phyloP scores from a whole-genome alignment of 2,797 vertebrate species.

The Acrossocheilus fasciatus region DNA sequence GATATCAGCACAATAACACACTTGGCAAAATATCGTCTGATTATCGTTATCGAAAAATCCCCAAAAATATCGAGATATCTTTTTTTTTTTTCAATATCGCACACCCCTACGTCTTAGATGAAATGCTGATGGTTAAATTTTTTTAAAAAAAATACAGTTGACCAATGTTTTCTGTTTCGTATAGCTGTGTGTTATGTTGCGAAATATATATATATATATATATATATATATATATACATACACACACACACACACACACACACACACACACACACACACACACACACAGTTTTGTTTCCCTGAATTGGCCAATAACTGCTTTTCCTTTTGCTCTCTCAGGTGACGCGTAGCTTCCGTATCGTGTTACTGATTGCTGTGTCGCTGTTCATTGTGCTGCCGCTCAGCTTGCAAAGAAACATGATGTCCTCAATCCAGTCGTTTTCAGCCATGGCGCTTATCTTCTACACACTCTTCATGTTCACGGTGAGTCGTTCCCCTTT shows the following conservation, averaged over 20 bases:
- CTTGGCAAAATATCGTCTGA: too few relatives aligned
- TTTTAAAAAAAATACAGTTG: too few relatives aligned
- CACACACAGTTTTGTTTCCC: neutral
- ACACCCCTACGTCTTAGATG: too few relatives aligned
- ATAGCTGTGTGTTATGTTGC: neutral
- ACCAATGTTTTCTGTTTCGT: neutral
- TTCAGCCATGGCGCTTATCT: constrained; percentile 97
- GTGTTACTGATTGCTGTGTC: constrained; percentile 90
- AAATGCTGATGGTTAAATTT: too few relatives aligned
- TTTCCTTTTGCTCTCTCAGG: constrained; percentile 73
- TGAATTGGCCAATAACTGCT: neutral
- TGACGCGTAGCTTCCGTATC: constrained; percentile 85
- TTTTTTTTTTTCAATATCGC: too few relatives aligned
- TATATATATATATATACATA: too few relatives aligned
- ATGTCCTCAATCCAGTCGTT: constrained; percentile 99
- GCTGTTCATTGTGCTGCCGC: constrained; percentile 91
- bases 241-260: too few relatives aligned
- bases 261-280: too few relatives aligned
- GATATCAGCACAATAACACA: too few relatives aligned
- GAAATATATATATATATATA: neutral
- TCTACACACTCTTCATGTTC: constrained; percentile 96
- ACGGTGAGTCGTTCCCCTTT: constrained; percentile 84
- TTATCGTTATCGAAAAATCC: too few relatives aligned
- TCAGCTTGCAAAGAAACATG: constrained; percentile 98
- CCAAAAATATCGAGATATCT: too few relatives aligned